A percentile compares a stretch with the other conserved stretches of the same genome.
Evolutionary conservation across 2,113 vertebrate species (phyloP).

Genomic region (Pluvianellus socialis): DNA sequence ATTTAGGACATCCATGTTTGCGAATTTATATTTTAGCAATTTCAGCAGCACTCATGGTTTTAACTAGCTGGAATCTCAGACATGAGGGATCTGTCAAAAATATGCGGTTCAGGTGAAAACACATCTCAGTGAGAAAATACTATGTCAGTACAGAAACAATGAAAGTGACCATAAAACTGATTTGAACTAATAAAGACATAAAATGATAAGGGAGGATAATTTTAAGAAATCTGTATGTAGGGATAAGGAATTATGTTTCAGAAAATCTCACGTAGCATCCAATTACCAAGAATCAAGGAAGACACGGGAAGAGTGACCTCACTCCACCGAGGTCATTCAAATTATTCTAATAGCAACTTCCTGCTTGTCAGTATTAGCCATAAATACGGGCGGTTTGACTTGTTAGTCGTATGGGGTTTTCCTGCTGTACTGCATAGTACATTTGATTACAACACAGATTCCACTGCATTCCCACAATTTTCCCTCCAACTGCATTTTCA

Average conservation of each 20-base stretch:
- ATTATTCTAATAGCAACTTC: neutral
- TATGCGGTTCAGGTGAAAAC: neutral
- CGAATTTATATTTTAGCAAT: neutral
- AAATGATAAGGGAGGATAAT: neutral
- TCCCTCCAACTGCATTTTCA: neutral
- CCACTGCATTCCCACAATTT: neutral
- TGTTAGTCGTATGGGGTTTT: neutral
- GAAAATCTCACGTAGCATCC: neutral
- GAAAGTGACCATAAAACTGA: neutral
- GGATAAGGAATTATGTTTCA: neutral
- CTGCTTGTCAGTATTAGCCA: neutral
- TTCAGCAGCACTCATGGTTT: neutral
- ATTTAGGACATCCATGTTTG: neutral
- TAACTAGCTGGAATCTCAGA: neutral
- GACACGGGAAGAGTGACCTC: neutral
- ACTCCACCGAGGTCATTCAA: neutral
- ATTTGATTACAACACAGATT: neutral
- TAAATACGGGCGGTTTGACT: neutral
- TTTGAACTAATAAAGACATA: neutral
- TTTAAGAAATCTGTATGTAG: neutral
- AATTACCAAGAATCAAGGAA: neutral
- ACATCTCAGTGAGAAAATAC: neutral
- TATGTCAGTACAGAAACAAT: neutral
- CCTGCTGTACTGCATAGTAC: neutral
- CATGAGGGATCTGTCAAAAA: neutral